Conservation (phyloP, 2,113 vertebrate species). For the Pterophyllum scalare region DNA sequence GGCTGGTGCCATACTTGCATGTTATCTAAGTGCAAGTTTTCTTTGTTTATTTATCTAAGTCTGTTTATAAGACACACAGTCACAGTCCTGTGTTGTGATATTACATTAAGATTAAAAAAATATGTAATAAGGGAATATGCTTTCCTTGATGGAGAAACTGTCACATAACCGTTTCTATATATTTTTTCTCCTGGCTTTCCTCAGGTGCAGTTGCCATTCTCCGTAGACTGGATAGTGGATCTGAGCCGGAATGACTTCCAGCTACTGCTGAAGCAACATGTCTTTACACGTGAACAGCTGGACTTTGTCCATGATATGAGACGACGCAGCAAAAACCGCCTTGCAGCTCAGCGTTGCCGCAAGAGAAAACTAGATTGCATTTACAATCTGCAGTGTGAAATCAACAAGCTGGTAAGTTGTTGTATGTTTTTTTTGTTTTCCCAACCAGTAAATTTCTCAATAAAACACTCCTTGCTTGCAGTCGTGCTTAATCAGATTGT, state of each 20-base stretch:
- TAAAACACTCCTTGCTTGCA: background rate
- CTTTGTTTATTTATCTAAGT: constrained; percentile 1
- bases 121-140: background rate
- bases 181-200: background rate
- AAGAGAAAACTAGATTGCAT: constrained; percentile 98
- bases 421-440: accelerated
- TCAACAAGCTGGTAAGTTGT: constrained; percentile 89
- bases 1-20: background rate
- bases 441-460: background rate
- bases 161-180: background rate
- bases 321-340: constrained; percentile 94
- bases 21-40: background rate
- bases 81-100: background rate
- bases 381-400: constrained; percentile 93
- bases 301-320: constrained; percentile 94
- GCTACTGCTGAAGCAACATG: constrained; percentile 91
- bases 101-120: background rate
- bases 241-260: constrained; percentile 95
- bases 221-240: constrained; percentile 88
- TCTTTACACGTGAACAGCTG: constrained; percentile 88
- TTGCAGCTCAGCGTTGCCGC: constrained; percentile 94
- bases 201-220: constrained; percentile 91
- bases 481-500: background rate
- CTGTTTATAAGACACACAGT: background rate
- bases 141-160: background rate